Evolutionary conservation across 2,113 vertebrate species (phyloP), one percentile per base, ranked within the genome.

Genomic region (Prunella fulvescens): DNA sequence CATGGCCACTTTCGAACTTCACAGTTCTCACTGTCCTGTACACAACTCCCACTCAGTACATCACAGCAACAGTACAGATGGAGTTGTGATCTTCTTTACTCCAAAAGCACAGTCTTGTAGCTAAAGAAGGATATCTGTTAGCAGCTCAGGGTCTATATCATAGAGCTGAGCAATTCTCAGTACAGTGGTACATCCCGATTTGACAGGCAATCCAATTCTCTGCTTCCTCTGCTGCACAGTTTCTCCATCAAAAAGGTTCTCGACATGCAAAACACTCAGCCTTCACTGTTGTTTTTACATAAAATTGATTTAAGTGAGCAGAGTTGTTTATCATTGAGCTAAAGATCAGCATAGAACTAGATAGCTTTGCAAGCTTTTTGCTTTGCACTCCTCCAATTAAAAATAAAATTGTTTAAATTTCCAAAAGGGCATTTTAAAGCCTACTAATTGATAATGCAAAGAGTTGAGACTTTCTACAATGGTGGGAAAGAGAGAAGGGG

Each of bases 61-160:
- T 96, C 93, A 94, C 92, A 83, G 93, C 94, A 96, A 96, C 93
- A 95, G 92, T 95, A 93, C 95, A 96, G 95, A 97, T 96, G 94
- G 96, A 96, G 93, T 94, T 95, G 82, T 95, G 96, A 96, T 96
- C 90, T 93, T 96, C 93, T 96, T 97, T 97, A 96, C 92, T 96
- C 95, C 88, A 97, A 96, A 97, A 92, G 92, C 92, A 96, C 94
- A 97, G 96, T 96, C 94, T 94, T 97, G 81, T 93, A 94, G 89
- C 94, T 97, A 97, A 97, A 97, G 96, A 95, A 95, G 94, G 93
- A 97, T 94, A 93, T 90, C 94, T 95, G 93, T 96, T 96, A 96
- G 76, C 92, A 96, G 85, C 57, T 96, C 76, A 94, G 69, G 94
- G 92, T 97, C 94, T 94, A 93, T 97, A 94, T 82, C 90, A 92